A percentile compares a stretch with the other conserved stretches of the same genome.
These are phyloP conservation scores for Arremon aurantiirostris DNA, from an alignment of 2,797 vertebrate species.

Conservation along the genomic window DNA sequence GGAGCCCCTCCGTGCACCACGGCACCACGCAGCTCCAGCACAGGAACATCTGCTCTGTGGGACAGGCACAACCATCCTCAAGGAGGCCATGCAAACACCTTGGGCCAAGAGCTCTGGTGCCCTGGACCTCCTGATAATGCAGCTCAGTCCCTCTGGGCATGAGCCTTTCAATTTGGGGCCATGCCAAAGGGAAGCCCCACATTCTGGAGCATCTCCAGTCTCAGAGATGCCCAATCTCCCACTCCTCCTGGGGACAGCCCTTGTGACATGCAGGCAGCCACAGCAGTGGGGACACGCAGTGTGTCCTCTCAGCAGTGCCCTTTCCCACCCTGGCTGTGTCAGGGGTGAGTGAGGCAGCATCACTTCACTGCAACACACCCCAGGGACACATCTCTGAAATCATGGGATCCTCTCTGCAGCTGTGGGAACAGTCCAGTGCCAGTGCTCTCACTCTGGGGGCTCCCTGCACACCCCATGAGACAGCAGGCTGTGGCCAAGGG, in stretches of 20 bases:
- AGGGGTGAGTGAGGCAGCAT: neutral
- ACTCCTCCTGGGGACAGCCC: neutral
- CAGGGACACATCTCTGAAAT: constrained; percentile 50
- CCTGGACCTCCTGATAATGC: fast-evolving
- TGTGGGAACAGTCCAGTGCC: neutral
- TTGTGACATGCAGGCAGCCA: constrained; percentile 36
- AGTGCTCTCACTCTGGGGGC: constrained; percentile 33
- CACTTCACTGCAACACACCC: constrained; percentile 37
- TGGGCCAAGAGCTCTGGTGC: neutral
- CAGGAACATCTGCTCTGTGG: fast-evolving
- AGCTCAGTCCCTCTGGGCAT: neutral
- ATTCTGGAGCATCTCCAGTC: neutral
- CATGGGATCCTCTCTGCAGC: neutral
- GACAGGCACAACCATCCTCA: no score
- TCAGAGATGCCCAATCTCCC: fast-evolving
- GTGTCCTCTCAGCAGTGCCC: neutral
- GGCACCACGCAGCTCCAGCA: neutral
- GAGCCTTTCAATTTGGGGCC: neutral
- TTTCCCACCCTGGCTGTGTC: fast-evolving
- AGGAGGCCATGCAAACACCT: neutral
- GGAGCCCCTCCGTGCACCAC: neutral
- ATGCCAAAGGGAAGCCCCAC: neutral
- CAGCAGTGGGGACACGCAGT: neutral
- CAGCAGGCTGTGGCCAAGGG: neutral
- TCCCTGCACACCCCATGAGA: neutral